Evolutionary conservation across 1,140 invertebrate genomes (phyloP).

Genomic region (Delia radicum): DNA sequence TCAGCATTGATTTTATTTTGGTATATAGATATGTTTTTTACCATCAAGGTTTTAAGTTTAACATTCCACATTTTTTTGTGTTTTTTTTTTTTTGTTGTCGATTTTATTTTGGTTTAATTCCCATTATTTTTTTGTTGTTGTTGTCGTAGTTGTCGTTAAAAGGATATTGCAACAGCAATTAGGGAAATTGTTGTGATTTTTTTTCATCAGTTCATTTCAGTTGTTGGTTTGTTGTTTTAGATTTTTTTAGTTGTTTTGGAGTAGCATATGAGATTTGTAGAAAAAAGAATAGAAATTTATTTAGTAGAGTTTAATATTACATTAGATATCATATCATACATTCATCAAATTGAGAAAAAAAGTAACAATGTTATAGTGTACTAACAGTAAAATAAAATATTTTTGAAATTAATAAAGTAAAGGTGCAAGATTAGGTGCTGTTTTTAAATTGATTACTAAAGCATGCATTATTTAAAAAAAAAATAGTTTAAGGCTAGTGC

Average conservation of each 20-base stretch:
- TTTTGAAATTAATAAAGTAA: neutral
- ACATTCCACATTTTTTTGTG: neutral
- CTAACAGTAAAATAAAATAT: neutral
- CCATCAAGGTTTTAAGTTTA: conserved; percentile 15
- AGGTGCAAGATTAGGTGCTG: conserved; percentile 7
- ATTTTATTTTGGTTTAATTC: neutral
- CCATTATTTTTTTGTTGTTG: neutral
- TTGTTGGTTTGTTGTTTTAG: neutral
- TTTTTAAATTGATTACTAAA: too few species aligned
- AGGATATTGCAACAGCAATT: conserved; percentile 17
- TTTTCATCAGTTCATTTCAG: neutral
- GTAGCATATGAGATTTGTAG: conserved; percentile 14
- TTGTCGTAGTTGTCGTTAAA: neutral
- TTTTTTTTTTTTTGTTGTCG: neutral
- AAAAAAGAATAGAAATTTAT: conserved; percentile 24
- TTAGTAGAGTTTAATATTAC: conserved; percentile 15
- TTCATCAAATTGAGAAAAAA: neutral
- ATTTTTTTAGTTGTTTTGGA: neutral
- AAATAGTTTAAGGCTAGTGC: too few species aligned
- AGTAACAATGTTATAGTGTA: neutral
- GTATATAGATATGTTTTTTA: neutral
- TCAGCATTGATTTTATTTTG: conserved; percentile 8
- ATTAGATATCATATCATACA: neutral
- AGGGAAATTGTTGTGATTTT: conserved; percentile 14
- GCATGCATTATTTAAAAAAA: too few species aligned